Evolutionary conservation across 2,797 vertebrate genomes (phyloP).

Genomic region (Bryconaethiops microstoma): DNA sequence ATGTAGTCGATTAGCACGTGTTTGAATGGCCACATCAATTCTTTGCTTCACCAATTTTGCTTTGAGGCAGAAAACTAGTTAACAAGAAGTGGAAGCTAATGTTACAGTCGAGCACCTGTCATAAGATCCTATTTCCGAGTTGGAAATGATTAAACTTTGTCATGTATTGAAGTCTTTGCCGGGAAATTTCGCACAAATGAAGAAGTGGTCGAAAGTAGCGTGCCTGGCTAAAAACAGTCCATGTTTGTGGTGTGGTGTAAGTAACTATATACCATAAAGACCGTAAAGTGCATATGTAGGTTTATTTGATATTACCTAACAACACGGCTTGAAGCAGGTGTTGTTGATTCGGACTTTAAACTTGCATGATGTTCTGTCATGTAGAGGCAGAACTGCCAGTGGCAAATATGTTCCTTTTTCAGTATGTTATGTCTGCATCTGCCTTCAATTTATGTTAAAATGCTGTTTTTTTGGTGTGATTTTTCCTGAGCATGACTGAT

Average conservation of each 20-base stretch:
- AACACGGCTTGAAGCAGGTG: background rate
- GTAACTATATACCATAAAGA: too few relatives aligned
- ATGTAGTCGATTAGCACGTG: background rate
- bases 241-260: background rate
- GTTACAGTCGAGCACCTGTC: too few relatives aligned
- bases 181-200: too few relatives aligned
- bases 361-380: background rate
- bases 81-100: background rate
- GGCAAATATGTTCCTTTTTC: background rate
- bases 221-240: background rate
- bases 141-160: too few relatives aligned
- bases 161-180: too few relatives aligned
- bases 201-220: too few relatives aligned
- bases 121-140: too few relatives aligned
- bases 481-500: conserved; percentile 1
- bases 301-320: background rate
- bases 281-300: background rate
- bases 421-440: background rate
- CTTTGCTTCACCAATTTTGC: background rate
- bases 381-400: background rate
- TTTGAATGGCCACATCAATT: background rate
- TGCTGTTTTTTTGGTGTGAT: background rate
- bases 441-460: background rate
- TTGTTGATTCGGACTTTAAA: background rate
- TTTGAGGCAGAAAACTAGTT: background rate